These are phyloP conservation scores for Pinna nobilis DNA, from an alignment of 1,140 invertebrate genomes.

Conservation along the genomic window DNA sequence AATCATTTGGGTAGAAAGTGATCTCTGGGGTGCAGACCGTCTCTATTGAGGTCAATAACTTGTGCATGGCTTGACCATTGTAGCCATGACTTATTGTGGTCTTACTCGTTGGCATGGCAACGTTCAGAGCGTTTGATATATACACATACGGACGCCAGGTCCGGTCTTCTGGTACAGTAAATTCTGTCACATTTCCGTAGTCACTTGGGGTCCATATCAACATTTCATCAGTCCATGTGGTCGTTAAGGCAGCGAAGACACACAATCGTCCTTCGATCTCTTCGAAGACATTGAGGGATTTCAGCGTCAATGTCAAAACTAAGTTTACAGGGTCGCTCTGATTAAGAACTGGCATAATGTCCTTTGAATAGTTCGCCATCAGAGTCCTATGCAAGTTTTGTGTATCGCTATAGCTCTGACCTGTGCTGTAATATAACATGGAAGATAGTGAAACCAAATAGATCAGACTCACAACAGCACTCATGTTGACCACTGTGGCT, in stretches of 20 bases:
- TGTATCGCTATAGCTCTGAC: no score
- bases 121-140: no score
- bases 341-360: conserved; percentile 2
- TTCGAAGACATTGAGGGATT: neutral
- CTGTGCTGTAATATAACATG: no score
- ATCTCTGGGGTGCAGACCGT: conserved; percentile 1
- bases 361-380: conserved; percentile 16
- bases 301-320: neutral
- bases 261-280: conserved; percentile 9
- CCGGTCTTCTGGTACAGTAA: neutral
- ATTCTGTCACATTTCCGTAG: neutral
- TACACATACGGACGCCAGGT: neutral
- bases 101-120: no score
- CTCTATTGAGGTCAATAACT: no score
- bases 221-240: conserved; percentile 7
- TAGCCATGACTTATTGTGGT: no score
- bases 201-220: neutral
- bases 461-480: no score
- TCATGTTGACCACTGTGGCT: no score
- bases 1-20: conserved; percentile 7
- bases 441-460: no score
- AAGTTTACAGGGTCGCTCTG: neutral
- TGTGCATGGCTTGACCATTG: no score
- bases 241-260: neutral
- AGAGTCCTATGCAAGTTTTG: neutral